phyloP scores from a whole-genome alignment of 1,140 invertebrate species.

The Fopius arisanus region DNA sequence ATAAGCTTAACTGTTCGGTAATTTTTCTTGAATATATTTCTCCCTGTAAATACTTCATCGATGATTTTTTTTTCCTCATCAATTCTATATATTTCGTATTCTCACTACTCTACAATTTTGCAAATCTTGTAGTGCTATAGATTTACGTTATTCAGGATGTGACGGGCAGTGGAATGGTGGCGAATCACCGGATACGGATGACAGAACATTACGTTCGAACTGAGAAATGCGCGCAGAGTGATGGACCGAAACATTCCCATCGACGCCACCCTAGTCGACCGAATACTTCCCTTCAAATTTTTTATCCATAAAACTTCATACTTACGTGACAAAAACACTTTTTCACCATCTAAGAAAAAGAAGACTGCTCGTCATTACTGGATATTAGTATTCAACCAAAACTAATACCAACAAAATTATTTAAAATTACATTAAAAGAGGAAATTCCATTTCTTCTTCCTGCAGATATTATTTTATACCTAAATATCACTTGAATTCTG shows the following conservation, averaged over 20 bases:
- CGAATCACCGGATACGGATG: constrained; percentile 28
- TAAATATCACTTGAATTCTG: no score
- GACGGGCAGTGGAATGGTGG: neutral
- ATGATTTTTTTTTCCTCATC: neutral
- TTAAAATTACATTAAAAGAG: no score
- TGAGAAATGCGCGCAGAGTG: constrained; percentile 35
- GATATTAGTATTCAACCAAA: no score
- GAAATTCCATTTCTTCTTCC: no score
- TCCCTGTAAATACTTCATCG: no score
- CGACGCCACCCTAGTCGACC: constrained; percentile 43
- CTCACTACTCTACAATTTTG: neutral
- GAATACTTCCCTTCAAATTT: neutral
- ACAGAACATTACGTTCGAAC: constrained; percentile 18
- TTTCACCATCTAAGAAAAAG: no score
- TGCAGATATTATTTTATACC: no score
- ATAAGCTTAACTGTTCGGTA: no score
- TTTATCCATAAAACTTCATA: neutral
- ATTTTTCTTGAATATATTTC: no score
- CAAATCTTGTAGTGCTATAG: neutral
- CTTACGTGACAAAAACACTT: no score
- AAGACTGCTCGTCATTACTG: no score
- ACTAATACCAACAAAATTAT: no score
- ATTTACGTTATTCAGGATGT: constrained; percentile 13
- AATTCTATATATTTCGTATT: neutral
- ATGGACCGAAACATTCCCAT: constrained; percentile 52